Base-by-base conservation (phyloP, 2,797 vertebrate genomes). In the Chelonia mydas region DNA sequence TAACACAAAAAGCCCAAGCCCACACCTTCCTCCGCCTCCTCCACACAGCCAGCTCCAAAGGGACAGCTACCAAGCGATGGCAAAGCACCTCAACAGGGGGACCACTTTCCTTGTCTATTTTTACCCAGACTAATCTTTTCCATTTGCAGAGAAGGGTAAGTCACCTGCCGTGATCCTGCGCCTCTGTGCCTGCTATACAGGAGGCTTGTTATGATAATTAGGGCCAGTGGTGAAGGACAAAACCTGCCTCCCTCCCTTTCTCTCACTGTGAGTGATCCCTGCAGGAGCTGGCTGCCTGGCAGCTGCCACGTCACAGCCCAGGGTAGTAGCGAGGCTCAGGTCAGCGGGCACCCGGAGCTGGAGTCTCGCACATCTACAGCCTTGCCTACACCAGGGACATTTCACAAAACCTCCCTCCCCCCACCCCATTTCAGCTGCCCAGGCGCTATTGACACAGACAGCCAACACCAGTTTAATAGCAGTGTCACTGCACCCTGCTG, bases 291-390 rank as follows among this genome's bases (percentile, higher is more conserved):
- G 21, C 68, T 74, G 33, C 68, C 37, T 12, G 68, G 37, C 10
- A 25, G 68, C 37, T 28, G 17, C 57, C 15, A 27, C 6, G 50
- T 45, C 68, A 37, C 68, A 41, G n/a, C 41, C 33, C 49, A 27
- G 50, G 37, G 2, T 0, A 53, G 78, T 28, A n/a, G n/a, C n/a
- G 47, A 47, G 12, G 59, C 59, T 31, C 59, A 61, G 31, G 31
- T 28, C 6, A 13, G 59, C 31, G 2, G 49, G 8, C 7, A 33
- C 17, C 33, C 54, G 49, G 45, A 11, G 68, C 21, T 0, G 0
- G 16, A 1, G 61, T 12, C 41, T 15, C 45, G 5, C 41, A 7
- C 5, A 9, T 33, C 13, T 45, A 61, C 33, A 50, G 33, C 31
- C 13, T 5, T 12, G 12, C 57, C 82, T 50, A 45, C 11, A 81